Evolutionary conservation across 2,888 invertebrate genomes (phyloP), one percentile per base, ranked within the genome.

Genomic region (Lymantria dispar): DNA sequence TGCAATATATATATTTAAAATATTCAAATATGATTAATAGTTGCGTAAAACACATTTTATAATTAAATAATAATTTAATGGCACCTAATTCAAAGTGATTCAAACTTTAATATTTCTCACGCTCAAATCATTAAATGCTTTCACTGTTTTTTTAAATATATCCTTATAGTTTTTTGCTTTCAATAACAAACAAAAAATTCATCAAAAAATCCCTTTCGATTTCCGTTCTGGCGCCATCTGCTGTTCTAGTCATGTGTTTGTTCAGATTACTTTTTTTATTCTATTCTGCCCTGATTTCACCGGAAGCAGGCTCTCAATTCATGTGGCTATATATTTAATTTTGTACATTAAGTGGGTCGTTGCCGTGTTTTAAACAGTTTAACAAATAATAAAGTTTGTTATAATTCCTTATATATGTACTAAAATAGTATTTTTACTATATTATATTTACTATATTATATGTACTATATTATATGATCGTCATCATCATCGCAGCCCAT

Each of bases 181-280:
- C 66, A 64, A 75, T 78, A 62, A 60, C 58, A 58, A 64, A 82
- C 80, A 76, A 77, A 72, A 66, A 68, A 56, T 51, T 14, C 1
- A 50, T 47, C 15, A 83, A 85, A 83, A 85, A 84, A 72, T 76
- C 72, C 83, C 90, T 90, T 91, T 90, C 90, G 89, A 88, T 91
- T 90, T 91, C 90, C 90, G 88, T 71, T 72, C 74, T 77, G 86
- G 88, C 88, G 87, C 90, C 90, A 91, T 89, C 88, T 91, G 91
- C 84, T 66, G 76, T 85, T 80, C 83, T 79, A 76, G 79, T 82
- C 80, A 78, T 80, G 81, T 85, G 83, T 87, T 86, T 85, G 82
- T 86, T 85, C 83, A 78, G 73, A 83, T 80, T 70, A 64, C 61
- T 75, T 83, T 85, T 64, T 87, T 87, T 83, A 69, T 45, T 43